Percentiles rank a stretch among this genome's conserved stretches.
Evolutionary conservation across 2,113 vertebrate species (phyloP).

Genomic region (Fulmarus glacialis): DNA sequence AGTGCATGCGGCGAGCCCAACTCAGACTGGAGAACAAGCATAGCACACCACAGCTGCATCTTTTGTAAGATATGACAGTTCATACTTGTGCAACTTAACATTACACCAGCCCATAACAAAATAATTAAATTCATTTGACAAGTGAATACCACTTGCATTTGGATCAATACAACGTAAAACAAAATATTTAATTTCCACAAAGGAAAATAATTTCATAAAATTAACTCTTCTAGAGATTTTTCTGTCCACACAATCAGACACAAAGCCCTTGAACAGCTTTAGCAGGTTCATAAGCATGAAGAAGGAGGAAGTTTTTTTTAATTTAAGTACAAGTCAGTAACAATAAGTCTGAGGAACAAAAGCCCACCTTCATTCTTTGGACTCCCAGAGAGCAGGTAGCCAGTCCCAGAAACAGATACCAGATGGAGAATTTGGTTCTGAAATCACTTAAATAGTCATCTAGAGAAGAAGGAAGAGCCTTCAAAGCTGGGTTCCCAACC

Average conservation of each 20-base stretch:
- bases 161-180: background rate
- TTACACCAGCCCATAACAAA: background rate
- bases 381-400: background rate
- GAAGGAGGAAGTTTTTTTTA: background rate
- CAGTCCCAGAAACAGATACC: background rate
- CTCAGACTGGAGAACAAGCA: background rate
- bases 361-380: background rate
- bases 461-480: background rate
- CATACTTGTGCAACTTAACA: background rate
- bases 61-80: background rate
- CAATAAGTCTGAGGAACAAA: background rate
- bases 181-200: background rate
- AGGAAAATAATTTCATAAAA: background rate
- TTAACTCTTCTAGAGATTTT: background rate
- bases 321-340: background rate
- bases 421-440: background rate
- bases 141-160: background rate
- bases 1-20: fast-evolving
- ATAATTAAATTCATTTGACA: background rate
- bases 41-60: no score
- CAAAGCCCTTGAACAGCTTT: background rate
- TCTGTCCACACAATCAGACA: background rate
- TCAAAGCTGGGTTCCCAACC: background rate
- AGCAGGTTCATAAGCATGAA: background rate
- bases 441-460: background rate